Percentiles rank a stretch among this genome's conserved stretches.
Conservation (phyloP, 2,797 vertebrate genomes). For the Chaetophractus vellerosus region DNA sequence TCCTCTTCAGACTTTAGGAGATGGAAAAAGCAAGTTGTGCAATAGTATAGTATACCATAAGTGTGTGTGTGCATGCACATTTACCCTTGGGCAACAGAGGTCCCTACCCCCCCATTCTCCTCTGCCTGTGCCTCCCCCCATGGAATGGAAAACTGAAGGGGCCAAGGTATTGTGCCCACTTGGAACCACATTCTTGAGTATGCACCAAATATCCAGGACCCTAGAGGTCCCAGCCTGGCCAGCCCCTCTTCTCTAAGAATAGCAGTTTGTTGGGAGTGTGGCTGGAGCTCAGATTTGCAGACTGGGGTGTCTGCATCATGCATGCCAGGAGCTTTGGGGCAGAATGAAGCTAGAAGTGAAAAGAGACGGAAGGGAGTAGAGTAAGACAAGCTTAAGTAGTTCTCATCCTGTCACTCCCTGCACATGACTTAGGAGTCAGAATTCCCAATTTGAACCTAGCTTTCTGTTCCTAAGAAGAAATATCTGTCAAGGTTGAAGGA, state of each 20-base stretch:
- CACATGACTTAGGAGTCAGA: neutral
- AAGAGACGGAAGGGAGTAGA: neutral
- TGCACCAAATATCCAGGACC: neutral
- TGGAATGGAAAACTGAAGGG: constrained; percentile 26
- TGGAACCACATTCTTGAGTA: neutral
- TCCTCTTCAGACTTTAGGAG: neutral
- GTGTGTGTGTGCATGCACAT: neutral
- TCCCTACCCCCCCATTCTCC: neutral
- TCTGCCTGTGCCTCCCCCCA: neutral
- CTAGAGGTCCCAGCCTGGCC: neutral
- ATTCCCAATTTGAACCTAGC: constrained; percentile 1
- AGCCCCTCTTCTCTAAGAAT: neutral
- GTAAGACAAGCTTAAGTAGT: neutral
- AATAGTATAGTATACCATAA: neutral
- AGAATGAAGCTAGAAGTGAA: neutral
- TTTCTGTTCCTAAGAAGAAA: neutral
- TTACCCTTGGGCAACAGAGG: neutral
- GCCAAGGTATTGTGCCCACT: neutral
- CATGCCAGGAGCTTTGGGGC: neutral
- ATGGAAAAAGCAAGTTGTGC: neutral
- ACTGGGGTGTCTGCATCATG: neutral
- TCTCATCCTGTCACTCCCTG: neutral
- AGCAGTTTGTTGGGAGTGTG: neutral
- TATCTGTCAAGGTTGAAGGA: neutral
- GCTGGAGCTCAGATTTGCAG: neutral